phyloP scores from a whole-genome alignment of 2,888 invertebrate genomes.

The Ferdinandea cuprea region DNA sequence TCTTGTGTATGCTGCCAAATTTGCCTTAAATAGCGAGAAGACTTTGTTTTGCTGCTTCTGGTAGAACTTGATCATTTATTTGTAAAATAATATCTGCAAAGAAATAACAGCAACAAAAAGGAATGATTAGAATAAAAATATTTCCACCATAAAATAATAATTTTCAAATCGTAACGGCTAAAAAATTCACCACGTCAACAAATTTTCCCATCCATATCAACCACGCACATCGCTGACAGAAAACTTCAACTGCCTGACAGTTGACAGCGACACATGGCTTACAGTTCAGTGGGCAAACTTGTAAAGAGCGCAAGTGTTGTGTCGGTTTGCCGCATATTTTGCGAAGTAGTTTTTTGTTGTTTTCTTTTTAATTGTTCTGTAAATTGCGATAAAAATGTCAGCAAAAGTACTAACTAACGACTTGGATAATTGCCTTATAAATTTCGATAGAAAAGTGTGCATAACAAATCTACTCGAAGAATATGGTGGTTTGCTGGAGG shows the following conservation, averaged over 20 bases:
- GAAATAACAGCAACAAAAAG: background rate
- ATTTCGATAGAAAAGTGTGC: conserved; percentile 79
- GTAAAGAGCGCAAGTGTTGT: background rate
- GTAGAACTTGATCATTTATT: conserved; percentile 13
- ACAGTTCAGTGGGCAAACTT: conserved; percentile 34
- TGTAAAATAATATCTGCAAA: conserved; percentile 16
- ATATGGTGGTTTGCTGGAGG: conserved; percentile 78
- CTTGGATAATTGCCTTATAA: conserved; percentile 79
- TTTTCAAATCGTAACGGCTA: conserved; percentile 27
- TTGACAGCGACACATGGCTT: background rate
- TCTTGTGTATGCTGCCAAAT: conserved; percentile 30
- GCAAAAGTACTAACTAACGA: conserved; percentile 76
- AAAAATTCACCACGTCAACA: conserved; percentile 36
- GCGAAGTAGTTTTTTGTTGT: conserved; percentile 1
- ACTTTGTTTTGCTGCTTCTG: background rate
- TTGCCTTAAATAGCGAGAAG: background rate
- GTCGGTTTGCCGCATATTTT: background rate
- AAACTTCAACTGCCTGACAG: conserved; percentile 1
- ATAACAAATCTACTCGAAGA: conserved; percentile 80
- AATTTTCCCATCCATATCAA: conserved; percentile 33
- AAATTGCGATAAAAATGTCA: conserved; percentile 21
- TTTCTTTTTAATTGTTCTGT: background rate
- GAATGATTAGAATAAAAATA: background rate
- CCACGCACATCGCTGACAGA: conserved; percentile 21
- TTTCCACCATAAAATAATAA: background rate